These are phyloP conservation scores for Colaptes auratus DNA, from an alignment of 2,113 vertebrate species.

Conservation along the genomic window DNA sequence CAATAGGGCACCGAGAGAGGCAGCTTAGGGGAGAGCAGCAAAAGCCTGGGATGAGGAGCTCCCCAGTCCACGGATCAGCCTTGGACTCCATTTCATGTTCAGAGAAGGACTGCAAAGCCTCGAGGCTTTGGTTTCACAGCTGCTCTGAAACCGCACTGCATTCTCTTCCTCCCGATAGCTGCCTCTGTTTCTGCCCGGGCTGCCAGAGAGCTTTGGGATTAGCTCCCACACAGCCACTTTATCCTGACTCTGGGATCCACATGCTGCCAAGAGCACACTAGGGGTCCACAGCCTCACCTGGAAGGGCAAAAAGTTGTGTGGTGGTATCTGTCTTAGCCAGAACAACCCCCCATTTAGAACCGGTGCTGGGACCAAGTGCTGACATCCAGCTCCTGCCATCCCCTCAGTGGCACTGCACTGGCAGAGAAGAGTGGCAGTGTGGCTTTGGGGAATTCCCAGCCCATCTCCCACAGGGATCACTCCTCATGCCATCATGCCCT, in stretches of 20 bases:
- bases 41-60: background rate
- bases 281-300: background rate
- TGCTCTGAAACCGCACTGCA: background rate
- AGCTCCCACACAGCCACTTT: fast-evolving
- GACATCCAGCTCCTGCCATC: background rate
- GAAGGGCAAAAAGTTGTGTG: background rate
- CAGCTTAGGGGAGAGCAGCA: background rate
- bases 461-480: fast-evolving
- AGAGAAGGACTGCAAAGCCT: background rate
- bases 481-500: background rate
- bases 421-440: fast-evolving
- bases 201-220: background rate
- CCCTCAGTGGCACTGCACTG: fast-evolving
- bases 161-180: background rate
- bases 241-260: background rate
- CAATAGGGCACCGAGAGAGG: fast-evolving
- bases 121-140: background rate
- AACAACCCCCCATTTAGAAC: fast-evolving
- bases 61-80: background rate
- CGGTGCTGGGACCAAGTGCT: too few relatives aligned
- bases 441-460: background rate
- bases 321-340: background rate
- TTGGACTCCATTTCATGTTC: background rate
- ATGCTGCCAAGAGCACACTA: background rate
- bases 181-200: background rate